phyloP scores from a whole-genome alignment of 1,140 invertebrate species.

The Lasaia peninsularis region DNA sequence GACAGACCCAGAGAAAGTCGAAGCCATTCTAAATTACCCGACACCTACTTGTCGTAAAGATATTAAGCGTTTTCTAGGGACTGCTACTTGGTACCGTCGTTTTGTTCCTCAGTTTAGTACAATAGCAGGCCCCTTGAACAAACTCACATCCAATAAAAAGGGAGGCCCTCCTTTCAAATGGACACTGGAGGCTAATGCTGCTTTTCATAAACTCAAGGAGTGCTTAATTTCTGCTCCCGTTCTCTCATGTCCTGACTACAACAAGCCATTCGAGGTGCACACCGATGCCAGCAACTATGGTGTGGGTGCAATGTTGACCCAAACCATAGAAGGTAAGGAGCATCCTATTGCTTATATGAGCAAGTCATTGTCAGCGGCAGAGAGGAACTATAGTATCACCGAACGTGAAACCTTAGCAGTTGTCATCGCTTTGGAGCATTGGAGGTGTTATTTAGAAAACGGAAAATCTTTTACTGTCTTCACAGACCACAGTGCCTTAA shows the following conservation, averaged over 20 bases:
- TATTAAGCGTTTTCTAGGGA: constrained; percentile 37
- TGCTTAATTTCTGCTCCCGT: constrained; percentile 24
- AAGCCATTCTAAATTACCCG: constrained; percentile 20
- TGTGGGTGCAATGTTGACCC: constrained; percentile 26
- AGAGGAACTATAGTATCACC: constrained; percentile 34
- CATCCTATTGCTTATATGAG: constrained; percentile 35
- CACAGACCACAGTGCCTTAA: constrained; percentile 34
- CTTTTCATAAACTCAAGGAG: background rate
- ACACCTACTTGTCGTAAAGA: constrained; percentile 20
- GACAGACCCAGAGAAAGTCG: constrained; percentile 5
- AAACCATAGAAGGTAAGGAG: constrained; percentile 28
- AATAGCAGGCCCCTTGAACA: constrained; percentile 15
- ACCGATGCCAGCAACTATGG: constrained; percentile 30
- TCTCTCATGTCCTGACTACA: constrained; percentile 26
- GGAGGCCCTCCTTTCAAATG: background rate
- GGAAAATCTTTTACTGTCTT: constrained; percentile 27
- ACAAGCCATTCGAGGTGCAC: constrained; percentile 29
- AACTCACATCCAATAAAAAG: constrained; percentile 14
- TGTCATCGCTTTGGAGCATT: no score
- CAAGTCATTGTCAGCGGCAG: constrained; percentile 18
- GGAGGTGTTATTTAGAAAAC: constrained; percentile 35
- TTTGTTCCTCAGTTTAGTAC: constrained; percentile 41
- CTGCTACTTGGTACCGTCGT: constrained; percentile 59
- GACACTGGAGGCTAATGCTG: no score
- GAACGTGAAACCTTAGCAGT: constrained; percentile 33